These are phyloP conservation scores for Portevinia maculata DNA, from an alignment of 2,888 invertebrate genomes.

Conservation along the genomic window DNA sequence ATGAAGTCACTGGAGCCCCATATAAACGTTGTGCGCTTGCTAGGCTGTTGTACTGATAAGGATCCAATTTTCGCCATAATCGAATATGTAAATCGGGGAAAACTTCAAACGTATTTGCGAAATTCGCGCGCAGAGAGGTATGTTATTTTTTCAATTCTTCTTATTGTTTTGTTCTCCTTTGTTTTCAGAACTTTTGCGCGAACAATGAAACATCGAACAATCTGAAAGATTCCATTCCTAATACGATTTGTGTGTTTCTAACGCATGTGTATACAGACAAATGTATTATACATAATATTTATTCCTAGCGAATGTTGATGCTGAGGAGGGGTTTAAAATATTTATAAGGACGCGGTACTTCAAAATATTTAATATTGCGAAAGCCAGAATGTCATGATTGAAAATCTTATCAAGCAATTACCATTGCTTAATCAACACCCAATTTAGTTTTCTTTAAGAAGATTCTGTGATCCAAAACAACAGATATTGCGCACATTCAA, in stretches of 20 bases:
- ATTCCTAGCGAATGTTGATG: too few species aligned
- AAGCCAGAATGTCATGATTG: too few species aligned
- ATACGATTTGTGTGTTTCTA: background rate
- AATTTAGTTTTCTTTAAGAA: too few species aligned
- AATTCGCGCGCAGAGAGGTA: conserved; percentile 91
- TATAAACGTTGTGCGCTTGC: conserved; percentile 93
- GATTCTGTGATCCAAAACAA: too few species aligned
- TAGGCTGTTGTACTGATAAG: conserved; percentile 95
- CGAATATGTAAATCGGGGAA: conserved; percentile 95
- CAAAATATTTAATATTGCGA: too few species aligned
- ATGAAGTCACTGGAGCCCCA: conserved; percentile 96
- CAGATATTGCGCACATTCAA: too few species aligned
- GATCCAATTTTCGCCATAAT: conserved; percentile 96
- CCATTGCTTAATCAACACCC: too few species aligned
- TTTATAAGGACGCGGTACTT: too few species aligned
- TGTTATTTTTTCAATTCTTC: conserved; percentile 63
- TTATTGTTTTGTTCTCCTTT: conserved; percentile 30
- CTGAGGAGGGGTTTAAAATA: too few species aligned
- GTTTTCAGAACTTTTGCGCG: conserved; percentile 21
- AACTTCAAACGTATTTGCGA: conserved; percentile 93
- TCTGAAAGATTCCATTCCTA: conserved; percentile 37
- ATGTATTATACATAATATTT: too few species aligned
- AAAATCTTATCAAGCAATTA: too few species aligned
- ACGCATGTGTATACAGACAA: background rate
- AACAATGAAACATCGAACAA: background rate